phyloP scores from a whole-genome alignment of 2,113 vertebrate genomes.

The Aegithalos caudatus region DNA sequence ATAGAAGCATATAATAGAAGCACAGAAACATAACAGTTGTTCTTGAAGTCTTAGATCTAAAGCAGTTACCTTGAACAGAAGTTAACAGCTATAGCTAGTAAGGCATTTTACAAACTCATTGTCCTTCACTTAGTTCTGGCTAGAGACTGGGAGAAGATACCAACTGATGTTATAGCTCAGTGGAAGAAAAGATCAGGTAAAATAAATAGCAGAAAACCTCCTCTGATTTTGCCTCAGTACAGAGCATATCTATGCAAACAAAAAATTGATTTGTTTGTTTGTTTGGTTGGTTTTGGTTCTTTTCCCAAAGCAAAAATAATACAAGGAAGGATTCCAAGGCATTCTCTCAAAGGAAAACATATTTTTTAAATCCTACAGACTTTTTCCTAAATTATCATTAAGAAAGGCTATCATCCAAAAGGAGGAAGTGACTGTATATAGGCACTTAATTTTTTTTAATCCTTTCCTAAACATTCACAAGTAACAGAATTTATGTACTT shows the following conservation, averaged over 20 bases:
- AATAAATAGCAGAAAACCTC: slow-evolving; percentile 28
- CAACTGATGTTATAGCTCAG: background rate
- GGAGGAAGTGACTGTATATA: background rate
- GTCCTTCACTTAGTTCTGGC: background rate
- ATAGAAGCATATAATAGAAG: background rate
- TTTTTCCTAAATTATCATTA: background rate
- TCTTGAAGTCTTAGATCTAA: background rate
- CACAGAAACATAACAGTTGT: background rate
- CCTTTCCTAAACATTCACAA: background rate
- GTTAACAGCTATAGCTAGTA: background rate
- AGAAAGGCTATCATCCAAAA: background rate
- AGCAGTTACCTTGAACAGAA: background rate
- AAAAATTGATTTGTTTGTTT: background rate
- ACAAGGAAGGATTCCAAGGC: background rate
- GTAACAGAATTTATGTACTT: background rate
- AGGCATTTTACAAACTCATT: background rate
- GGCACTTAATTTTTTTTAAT: background rate
- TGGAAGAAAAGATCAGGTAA: background rate
- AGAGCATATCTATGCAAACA: slow-evolving; percentile 28
- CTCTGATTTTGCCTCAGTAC: slow-evolving; percentile 32
- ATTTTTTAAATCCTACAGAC: background rate
- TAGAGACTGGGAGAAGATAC: background rate
- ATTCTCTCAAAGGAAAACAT: background rate
- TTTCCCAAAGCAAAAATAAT: background rate
- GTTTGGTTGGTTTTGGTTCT: background rate